phyloP scores from a whole-genome alignment of 2,888 invertebrate genomes.

The Pseudococcus viburni region DNA sequence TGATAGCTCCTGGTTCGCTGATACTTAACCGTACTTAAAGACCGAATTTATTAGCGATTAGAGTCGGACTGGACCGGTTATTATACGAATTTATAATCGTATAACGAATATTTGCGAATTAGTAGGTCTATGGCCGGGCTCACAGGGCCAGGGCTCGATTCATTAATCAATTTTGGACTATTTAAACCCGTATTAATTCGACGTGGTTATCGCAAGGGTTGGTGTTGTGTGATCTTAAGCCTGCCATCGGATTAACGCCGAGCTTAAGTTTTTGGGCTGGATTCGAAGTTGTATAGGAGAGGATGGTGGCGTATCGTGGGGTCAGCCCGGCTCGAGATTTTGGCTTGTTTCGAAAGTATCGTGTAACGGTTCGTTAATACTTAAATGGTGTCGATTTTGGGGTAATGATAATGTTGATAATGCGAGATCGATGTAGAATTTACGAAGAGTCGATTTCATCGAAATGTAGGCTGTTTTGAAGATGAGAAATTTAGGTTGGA shows the following conservation, averaged over 20 bases:
- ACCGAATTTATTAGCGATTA: conserved; percentile 4
- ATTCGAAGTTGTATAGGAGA: neutral
- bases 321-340: neutral
- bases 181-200: conserved; percentile 6
- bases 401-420: neutral
- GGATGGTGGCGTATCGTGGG: neutral
- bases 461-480: neutral
- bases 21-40: neutral
- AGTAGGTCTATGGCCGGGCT: neutral
- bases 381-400: neutral
- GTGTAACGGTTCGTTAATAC: neutral
- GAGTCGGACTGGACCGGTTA: neutral
- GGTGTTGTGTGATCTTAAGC: neutral
- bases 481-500: neutral
- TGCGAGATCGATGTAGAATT: neutral
- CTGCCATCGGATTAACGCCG: neutral
- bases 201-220: neutral
- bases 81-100: neutral
- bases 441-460: neutral
- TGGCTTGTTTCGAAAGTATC: neutral
- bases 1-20: neutral
- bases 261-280: neutral
- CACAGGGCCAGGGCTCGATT: neutral
- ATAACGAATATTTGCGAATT: conserved; percentile 1
- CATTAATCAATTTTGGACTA: conserved; percentile 16